Base-by-base conservation (phyloP, 2,797 vertebrate species). In the Sus cebifrons region DNA sequence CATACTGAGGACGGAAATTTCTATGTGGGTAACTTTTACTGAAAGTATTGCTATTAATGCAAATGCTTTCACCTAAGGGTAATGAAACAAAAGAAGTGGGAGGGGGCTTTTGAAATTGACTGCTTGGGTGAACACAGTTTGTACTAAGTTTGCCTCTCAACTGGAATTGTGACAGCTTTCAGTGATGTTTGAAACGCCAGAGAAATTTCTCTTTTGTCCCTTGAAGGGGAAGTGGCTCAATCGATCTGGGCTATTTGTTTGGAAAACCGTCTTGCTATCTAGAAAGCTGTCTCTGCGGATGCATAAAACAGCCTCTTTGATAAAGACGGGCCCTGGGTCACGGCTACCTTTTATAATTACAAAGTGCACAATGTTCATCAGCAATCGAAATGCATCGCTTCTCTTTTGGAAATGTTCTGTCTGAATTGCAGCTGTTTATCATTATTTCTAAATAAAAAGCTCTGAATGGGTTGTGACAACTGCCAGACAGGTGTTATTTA, bases 391-490 rank as follows among this genome's bases (percentile, higher is more conserved):
- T 86, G 21, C 78, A 93, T 67, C 92, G 79, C 85, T 94, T 93
- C 75, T 95, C 81, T 87, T 86, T 86, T 94, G 91, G 73, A 97
- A 97, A 92, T 75, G 58, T 85, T 94, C 91, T 95, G 65, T 67
- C 71, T 87, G 29, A 92, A 88, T 93, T 95, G 54, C 40, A 82
- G 86, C 82, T 97, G 49, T 95, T 97, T 96, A 95, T 95, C 87
- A 88, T 97, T 96, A 89, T 95, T 97, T 94, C 92, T 88, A 96
- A 95, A 95, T 95, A 94, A 96, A 97, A 97, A 91, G 25, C 84
- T 92, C 77, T 67, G 87, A 95, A 93, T 68, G 64, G 54, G 32
- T 93, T 93, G 56, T 93, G 84, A 94, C 36, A 89, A 96, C 85
- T 90, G 67, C 64, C 77, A 95, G 74, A 44, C 67, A 97, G 84